Evolutionary conservation across 1,140 invertebrate species (phyloP), one percentile per base, ranked within the genome.

Genomic region (Leptinotarsa texana): DNA sequence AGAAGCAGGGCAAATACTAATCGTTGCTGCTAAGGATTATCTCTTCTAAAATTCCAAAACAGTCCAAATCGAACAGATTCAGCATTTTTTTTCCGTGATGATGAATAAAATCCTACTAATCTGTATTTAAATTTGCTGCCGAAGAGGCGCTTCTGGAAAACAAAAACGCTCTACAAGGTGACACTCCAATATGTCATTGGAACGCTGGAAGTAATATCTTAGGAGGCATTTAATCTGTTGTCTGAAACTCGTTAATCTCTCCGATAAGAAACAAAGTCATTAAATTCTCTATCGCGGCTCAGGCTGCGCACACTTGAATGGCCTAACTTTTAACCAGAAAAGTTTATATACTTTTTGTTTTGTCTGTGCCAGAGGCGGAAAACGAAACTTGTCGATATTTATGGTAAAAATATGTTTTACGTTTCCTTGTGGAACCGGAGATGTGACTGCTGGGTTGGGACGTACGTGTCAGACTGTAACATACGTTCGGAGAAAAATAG

Each of bases 311-410:
- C 73, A 63, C 69, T 67, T 48, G 77, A 81, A 81, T 80, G 69
- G 80, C 74, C 77, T 77, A 82, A 82, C 69, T 82, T 82, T 82
- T 82, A 82, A 82, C 81, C 81, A 81, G 81, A 82, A 82, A 82
- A 82, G 73, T 82, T 82, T 77, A 62, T 71, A 77, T 72, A 73
- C 78, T 78, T 75, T 75, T 78, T 79, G 78, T 79, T 79, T 75
- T 65, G 69, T 69, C 67, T 75, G 62, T 69, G 63, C 62, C 27
- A 72, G 48, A 22, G 49, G 69, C 63, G 21, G 4, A n/a, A 57
- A 57, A 18, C 51, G 17, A 57, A 57, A 17, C 51, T 18, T 18
- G 51, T 57, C 51, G 17, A 57, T 57, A 57, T 57, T 57, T 18
- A 57, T 17, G 51, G 51, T 15, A 57, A 57, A 57, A 57, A 57